Evolutionary conservation across 2,888 invertebrate genomes (phyloP).

Genomic region (Agonopterix subpropinquella): DNA sequence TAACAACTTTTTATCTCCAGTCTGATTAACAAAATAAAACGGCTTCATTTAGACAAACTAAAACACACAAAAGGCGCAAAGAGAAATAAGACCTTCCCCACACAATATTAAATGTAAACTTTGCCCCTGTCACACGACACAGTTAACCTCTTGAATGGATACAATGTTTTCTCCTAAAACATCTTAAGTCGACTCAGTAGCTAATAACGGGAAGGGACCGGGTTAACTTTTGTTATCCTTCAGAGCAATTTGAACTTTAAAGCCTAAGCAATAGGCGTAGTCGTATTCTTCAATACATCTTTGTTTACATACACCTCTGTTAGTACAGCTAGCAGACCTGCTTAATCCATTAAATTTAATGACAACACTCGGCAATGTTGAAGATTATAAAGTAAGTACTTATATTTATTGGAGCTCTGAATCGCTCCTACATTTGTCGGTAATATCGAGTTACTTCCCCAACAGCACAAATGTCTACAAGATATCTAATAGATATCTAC

Average conservation of each 20-base stretch:
- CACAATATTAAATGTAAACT: conserved; percentile 15
- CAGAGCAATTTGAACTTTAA: conserved; percentile 12
- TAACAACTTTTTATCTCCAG: background rate
- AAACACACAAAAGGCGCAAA: conserved; percentile 16
- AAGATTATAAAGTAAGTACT: conserved; percentile 22
- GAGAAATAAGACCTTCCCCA: conserved; percentile 9
- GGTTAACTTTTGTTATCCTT: background rate
- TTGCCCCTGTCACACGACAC: conserved; percentile 12
- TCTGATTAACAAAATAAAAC: conserved; percentile 1
- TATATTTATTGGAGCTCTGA: conserved; percentile 7
- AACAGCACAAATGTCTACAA: too few relatives aligned
- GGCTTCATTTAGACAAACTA: conserved; percentile 9
- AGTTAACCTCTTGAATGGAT: conserved; percentile 26
- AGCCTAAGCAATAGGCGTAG: conserved; percentile 5
- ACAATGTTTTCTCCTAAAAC: conserved; percentile 42
- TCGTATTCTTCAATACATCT: conserved; percentile 5
- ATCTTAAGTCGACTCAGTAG: conserved; percentile 22
- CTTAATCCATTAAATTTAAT: conserved; percentile 30
- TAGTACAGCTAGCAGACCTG: conserved; percentile 16
- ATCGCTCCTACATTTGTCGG: too few relatives aligned
- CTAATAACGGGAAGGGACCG: conserved; percentile 13
- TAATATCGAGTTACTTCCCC: too few relatives aligned
- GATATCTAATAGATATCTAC: too few relatives aligned
- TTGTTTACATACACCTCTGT: conserved; percentile 13
- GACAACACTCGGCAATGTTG: conserved; percentile 15